Evolutionary conservation across 2,113 vertebrate genomes (phyloP).

Genomic region (Pachypanchax playfairii): DNA sequence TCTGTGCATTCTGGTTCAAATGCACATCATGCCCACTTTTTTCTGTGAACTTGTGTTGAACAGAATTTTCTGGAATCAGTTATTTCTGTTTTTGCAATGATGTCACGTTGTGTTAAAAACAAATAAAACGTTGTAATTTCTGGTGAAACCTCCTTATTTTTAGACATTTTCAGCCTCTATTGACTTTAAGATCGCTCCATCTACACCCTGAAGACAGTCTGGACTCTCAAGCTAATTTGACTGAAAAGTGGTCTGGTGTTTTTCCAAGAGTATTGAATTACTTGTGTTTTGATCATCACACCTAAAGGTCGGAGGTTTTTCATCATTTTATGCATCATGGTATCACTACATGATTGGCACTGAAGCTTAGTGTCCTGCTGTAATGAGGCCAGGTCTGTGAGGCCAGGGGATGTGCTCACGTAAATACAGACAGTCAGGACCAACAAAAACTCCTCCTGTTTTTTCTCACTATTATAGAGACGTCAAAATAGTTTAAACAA

Average conservation of each 20-base stretch:
- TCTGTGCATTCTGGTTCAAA: no score
- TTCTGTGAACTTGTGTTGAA: no score
- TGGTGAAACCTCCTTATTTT: constrained; percentile 12
- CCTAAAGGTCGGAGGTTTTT: constrained; percentile 19
- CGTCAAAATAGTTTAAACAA: constrained; percentile 81
- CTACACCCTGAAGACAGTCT: not conserved
- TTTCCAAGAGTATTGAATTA: not conserved
- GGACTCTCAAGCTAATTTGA: no score
- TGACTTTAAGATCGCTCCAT: not conserved
- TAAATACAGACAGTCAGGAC: constrained; percentile 76
- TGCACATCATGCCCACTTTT: no score
- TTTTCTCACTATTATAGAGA: constrained; percentile 79
- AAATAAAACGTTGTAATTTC: no score
- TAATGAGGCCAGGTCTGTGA: constrained; percentile 51
- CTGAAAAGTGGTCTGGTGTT: not conserved
- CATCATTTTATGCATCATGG: constrained; percentile 9
- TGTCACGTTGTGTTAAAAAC: no score
- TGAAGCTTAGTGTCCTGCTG: constrained; percentile 38
- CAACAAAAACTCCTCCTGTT: constrained; percentile 62
- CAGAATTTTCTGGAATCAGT: no score
- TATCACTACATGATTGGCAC: constrained; percentile 38
- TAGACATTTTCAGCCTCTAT: no score
- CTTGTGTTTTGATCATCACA: constrained; percentile 9
- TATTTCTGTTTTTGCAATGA: no score
- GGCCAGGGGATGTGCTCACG: constrained; percentile 72